Percentiles rank a stretch among this genome's conserved stretches.
phyloP scores from a whole-genome alignment of 2,888 invertebrate genomes.

The Eupeodes luniger region DNA sequence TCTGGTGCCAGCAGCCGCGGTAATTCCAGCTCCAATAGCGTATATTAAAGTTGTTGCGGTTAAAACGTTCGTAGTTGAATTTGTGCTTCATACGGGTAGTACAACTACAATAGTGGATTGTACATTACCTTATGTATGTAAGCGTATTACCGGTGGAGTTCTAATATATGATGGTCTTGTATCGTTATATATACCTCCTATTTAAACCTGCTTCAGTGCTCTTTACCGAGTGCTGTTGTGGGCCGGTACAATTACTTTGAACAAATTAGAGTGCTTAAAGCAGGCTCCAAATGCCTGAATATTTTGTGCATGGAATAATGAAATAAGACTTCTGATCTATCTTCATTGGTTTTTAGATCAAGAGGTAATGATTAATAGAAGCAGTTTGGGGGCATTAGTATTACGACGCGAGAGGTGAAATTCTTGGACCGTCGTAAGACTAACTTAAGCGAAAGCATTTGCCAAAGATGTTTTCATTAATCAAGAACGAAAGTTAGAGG shows the following conservation, averaged over 20 bases:
- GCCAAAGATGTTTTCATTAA: too few species aligned
- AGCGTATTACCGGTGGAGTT: constrained; percentile 60
- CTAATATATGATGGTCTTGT: constrained; percentile 8
- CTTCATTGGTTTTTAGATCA: too few species aligned
- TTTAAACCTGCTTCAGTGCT: constrained; percentile 37
- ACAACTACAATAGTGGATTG: constrained; percentile 58
- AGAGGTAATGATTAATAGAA: too few species aligned
- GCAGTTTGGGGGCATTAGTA: too few species aligned
- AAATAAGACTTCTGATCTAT: too few species aligned
- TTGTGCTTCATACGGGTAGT: constrained; percentile 11
- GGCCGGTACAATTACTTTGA: constrained; percentile 30
- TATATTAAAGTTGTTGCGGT: constrained; percentile 90
- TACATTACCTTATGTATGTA: constrained; percentile 63
- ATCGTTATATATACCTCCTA: constrained; percentile 24
- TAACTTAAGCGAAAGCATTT: too few species aligned
- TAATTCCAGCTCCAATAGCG: constrained; percentile 77
- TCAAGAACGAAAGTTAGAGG: too few species aligned
- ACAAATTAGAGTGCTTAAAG: constrained; percentile 38
- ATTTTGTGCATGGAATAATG: constrained; percentile 45
- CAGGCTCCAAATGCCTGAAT: constrained; percentile 43
- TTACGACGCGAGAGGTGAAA: too few species aligned
- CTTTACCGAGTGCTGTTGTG: not conserved
- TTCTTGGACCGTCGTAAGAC: too few species aligned
- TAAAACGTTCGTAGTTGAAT: constrained; percentile 85
- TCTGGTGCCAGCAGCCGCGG: constrained; percentile 74